Conservation (phyloP, 2,797 vertebrate genomes). For the Myiotriccus ornatus region DNA sequence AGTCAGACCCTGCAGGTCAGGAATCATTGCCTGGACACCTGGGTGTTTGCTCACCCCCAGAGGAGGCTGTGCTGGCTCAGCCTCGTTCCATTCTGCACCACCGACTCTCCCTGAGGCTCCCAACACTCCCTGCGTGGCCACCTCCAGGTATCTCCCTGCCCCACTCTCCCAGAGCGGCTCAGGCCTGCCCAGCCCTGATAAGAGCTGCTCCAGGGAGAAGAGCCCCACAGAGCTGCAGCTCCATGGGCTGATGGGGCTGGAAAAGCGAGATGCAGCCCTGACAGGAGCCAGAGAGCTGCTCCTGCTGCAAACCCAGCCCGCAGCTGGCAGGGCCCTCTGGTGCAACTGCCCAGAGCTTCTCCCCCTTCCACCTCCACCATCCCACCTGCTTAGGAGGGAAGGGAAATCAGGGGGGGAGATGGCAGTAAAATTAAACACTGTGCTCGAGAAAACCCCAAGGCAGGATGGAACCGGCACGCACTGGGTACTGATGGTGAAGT, state of each 20-base stretch:
- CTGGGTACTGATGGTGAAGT: neutral
- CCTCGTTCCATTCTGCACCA: neutral
- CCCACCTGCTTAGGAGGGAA: neutral
- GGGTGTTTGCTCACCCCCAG: neutral
- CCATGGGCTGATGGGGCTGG: neutral
- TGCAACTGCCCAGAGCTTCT: neutral
- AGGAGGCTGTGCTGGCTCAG: neutral
- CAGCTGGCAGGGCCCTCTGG: neutral
- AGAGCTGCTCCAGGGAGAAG: neutral
- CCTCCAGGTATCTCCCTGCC: neutral
- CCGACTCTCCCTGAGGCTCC: neutral
- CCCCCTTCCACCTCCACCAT: neutral
- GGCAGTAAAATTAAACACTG: neutral
- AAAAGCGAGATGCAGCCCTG: neutral
- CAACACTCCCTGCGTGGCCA: fast-evolving
- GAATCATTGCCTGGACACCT: neutral
- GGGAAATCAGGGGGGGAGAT: neutral
- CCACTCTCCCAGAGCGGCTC: neutral
- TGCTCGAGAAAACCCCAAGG: neutral
- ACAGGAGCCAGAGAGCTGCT: fast-evolving
- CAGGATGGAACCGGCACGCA: neutral
- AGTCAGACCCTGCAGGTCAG: neutral
- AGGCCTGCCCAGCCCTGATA: neutral
- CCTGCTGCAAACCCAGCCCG: neutral
- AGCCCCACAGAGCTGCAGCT: neutral